Conservation (phyloP, 1,140 invertebrate genomes). For the Drosophila kurseongensis region DNA sequence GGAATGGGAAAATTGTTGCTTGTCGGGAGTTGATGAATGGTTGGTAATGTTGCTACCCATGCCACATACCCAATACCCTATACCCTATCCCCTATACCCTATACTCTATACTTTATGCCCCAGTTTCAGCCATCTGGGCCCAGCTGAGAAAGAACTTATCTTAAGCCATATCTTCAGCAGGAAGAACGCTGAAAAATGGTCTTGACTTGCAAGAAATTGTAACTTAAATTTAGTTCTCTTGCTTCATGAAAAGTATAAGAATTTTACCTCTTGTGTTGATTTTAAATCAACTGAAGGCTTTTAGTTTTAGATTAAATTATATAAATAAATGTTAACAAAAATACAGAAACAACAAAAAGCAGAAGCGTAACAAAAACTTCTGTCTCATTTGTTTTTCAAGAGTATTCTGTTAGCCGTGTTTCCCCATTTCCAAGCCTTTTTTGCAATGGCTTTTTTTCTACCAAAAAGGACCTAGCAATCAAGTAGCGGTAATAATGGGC, state of each 20-base stretch:
- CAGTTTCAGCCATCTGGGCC: neutral
- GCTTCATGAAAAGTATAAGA: too few relatives aligned
- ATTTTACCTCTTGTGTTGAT: too few relatives aligned
- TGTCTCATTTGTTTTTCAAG: neutral
- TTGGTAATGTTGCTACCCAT: slow-evolving; percentile 32
- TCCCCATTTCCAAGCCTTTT: neutral
- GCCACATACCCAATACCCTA: neutral
- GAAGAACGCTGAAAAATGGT: neutral
- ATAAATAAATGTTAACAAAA: too few relatives aligned
- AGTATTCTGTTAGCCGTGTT: neutral
- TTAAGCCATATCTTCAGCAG: neutral
- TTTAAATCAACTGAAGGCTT: too few relatives aligned
- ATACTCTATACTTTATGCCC: too few relatives aligned
- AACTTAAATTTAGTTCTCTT: neutral
- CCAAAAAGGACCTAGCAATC: slow-evolving; percentile 44
- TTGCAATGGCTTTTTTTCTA: neutral
- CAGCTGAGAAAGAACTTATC: neutral
- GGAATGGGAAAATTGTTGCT: slow-evolving; percentile 53
- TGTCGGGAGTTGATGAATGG: slow-evolving; percentile 66
- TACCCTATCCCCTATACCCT: neutral
- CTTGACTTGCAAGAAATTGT: neutral
- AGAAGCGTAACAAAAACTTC: too few relatives aligned
- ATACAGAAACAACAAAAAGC: too few relatives aligned
- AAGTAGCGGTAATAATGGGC: slow-evolving; percentile 58
- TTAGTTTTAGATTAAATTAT: too few relatives aligned